These are phyloP conservation scores for Dysdera silvatica DNA, from an alignment of 1,140 invertebrate genomes.

Conservation along the genomic window DNA sequence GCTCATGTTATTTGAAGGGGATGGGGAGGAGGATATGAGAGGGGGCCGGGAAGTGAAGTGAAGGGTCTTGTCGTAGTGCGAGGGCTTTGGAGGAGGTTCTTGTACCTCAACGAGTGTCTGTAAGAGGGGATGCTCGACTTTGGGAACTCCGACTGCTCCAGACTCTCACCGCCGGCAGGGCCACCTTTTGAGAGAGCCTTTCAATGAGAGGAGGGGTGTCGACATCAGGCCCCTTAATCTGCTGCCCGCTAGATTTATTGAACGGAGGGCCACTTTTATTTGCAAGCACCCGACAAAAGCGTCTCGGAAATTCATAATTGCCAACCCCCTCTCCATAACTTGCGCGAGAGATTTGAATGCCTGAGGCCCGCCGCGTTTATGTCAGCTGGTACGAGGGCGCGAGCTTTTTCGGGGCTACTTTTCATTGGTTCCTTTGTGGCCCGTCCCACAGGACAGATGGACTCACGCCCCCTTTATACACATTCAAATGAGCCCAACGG, in stretches of 20 bases:
- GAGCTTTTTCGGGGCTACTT: too few species aligned
- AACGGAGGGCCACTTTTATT: slow-evolving; percentile 16
- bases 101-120: too few species aligned
- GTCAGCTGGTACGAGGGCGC: neutral
- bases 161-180: slow-evolving; percentile 6
- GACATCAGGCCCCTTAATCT: slow-evolving; percentile 7
- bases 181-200: neutral
- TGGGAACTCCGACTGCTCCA: slow-evolving; percentile 11
- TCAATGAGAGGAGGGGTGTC: neutral
- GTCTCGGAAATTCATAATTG: slow-evolving; percentile 27
- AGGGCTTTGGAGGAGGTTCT: too few species aligned
- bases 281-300: slow-evolving; percentile 3
- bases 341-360: slow-evolving; percentile 12
- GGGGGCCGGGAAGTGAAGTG: neutral
- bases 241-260: slow-evolving; percentile 15
- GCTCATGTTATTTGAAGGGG: neutral
- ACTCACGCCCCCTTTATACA: slow-evolving; percentile 23
- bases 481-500: slow-evolving; percentile 21
- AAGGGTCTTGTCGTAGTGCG: too few species aligned
- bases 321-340: slow-evolving; percentile 25
- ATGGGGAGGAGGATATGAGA: neutral
- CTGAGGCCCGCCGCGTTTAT: neutral
- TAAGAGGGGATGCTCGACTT: too few species aligned
- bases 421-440: slow-evolving; percentile 19
- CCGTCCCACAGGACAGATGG: slow-evolving; percentile 21